Conservation (phyloP, 2,888 invertebrate species). For the Plagodis pulveraria region DNA sequence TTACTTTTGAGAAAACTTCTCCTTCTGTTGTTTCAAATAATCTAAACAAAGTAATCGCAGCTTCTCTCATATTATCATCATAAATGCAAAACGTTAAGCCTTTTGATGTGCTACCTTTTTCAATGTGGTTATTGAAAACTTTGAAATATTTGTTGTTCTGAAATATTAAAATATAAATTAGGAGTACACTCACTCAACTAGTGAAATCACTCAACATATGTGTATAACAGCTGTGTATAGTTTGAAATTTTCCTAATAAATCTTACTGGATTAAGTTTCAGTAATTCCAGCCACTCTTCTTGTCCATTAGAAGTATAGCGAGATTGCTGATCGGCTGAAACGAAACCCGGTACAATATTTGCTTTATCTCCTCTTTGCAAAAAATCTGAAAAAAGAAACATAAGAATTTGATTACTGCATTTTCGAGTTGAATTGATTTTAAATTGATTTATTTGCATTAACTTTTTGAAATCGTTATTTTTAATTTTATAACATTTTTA, state of each 20-base stretch:
- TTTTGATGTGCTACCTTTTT: constrained; percentile 57
- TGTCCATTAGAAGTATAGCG: constrained; percentile 2
- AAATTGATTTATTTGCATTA: too few relatives aligned
- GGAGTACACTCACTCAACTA: not conserved
- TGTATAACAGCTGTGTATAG: too few relatives aligned
- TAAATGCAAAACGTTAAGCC: constrained; percentile 78
- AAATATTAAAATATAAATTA: constrained; percentile 46
- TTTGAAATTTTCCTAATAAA: not conserved
- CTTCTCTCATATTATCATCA: constrained; percentile 74
- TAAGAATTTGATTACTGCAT: too few relatives aligned
- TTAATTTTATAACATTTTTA: too few relatives aligned
- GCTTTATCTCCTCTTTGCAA: constrained; percentile 6
- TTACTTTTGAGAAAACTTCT: constrained; percentile 60
- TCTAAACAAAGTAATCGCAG: constrained; percentile 73
- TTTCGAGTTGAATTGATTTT: too few relatives aligned
- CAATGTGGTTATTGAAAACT: constrained; percentile 50
- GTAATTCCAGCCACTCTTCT: constrained; percentile 7
- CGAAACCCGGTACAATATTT: constrained; percentile 16
- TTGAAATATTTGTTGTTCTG: constrained; percentile 58
- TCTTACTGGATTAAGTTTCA: constrained; percentile 13
- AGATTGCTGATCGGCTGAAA: not conserved
- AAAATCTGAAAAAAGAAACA: constrained; percentile 10
- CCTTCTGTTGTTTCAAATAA: constrained; percentile 66
- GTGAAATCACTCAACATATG: too few relatives aligned
- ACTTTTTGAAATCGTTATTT: too few relatives aligned